These are phyloP conservation scores for Chalcis sispes DNA, from an alignment of 2,888 invertebrate species.

Conservation along the genomic window DNA sequence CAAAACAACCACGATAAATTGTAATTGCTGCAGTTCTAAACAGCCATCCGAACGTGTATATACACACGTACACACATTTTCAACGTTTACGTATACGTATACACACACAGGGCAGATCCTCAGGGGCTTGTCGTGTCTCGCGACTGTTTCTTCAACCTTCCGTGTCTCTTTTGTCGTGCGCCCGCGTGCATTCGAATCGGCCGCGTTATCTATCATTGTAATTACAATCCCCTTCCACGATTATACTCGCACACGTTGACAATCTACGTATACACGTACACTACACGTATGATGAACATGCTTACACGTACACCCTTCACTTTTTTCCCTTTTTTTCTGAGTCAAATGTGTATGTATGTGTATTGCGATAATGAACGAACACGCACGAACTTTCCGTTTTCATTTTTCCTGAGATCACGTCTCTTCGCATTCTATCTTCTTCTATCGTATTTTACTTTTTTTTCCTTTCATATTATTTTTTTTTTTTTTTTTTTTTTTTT, in stretches of 20 bases:
- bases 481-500: conserved; percentile 24
- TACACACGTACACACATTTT: too few species aligned
- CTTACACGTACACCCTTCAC: conserved; percentile 51
- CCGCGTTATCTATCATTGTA: conserved; percentile 67
- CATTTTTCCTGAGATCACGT: conserved; percentile 61
- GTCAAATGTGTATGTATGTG: conserved; percentile 44
- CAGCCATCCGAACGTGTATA: too few species aligned
- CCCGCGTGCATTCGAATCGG: conserved; percentile 65
- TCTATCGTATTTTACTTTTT: conserved; percentile 27
- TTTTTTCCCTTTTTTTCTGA: conserved; percentile 62
- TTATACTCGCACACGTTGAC: too few species aligned
- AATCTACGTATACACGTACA: too few species aligned
- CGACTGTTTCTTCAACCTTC: conserved; percentile 61
- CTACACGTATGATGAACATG: too few species aligned
- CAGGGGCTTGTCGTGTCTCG: conserved; percentile 59
- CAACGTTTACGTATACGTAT: too few species aligned
- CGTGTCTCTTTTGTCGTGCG: conserved; percentile 64
- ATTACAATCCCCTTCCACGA: conserved; percentile 60
- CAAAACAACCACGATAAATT: conserved; percentile 50
- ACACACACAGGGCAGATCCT: too few species aligned
- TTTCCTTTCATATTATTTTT: conserved; percentile 33
- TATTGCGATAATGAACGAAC: conserved; percentile 61
- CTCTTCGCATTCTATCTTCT: conserved; percentile 49
- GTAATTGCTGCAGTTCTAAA: conserved; percentile 46
- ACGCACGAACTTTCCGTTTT: conserved; percentile 58